These are phyloP conservation scores for Amphiprion percula DNA, from an alignment of 2,113 vertebrate genomes.

Conservation along the genomic window DNA sequence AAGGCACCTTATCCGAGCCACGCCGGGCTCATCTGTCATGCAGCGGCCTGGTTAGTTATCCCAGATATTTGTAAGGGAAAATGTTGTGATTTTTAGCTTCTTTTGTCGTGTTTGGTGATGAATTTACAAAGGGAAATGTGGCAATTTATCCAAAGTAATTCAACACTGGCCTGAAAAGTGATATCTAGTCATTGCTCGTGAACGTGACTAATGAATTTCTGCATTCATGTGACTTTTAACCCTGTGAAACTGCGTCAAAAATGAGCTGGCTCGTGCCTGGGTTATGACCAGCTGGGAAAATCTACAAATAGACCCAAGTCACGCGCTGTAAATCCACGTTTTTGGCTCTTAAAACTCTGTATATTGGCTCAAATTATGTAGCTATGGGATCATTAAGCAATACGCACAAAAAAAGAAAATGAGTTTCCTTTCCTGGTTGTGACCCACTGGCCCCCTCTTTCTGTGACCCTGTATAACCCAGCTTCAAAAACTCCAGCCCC, in stretches of 20 bases:
- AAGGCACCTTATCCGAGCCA: constrained; percentile 38
- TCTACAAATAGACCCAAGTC: constrained; percentile 9
- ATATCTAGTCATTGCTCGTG: constrained; percentile 36
- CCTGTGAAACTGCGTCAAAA: constrained; percentile 25
- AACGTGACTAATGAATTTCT: constrained; percentile 57
- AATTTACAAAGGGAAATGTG: neutral
- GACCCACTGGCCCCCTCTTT: constrained; percentile 38
- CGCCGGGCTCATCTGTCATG: constrained; percentile 47
- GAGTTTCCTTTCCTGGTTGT: constrained; percentile 30
- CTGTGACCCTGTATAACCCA: constrained; percentile 63
- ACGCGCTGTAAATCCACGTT: constrained; percentile 1
- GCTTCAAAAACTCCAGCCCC: constrained; percentile 52
- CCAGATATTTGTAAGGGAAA: neutral
- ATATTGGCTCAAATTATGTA: neutral
- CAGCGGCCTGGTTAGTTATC: constrained; percentile 19
- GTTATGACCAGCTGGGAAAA: constrained; percentile 7
- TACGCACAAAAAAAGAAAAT: neutral
- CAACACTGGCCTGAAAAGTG: constrained; percentile 37
- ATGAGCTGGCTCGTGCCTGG: constrained; percentile 12
- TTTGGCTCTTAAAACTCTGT: neutral
- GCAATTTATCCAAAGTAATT: neutral
- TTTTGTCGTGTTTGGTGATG: neutral
- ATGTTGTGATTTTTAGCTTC: neutral
- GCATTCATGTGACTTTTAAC: constrained; percentile 48
- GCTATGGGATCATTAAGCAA: constrained; percentile 3